Evolutionary conservation across 2,888 invertebrate species (phyloP), one percentile per base, ranked within the genome.

Genomic region (Drosophila picticornis): DNA sequence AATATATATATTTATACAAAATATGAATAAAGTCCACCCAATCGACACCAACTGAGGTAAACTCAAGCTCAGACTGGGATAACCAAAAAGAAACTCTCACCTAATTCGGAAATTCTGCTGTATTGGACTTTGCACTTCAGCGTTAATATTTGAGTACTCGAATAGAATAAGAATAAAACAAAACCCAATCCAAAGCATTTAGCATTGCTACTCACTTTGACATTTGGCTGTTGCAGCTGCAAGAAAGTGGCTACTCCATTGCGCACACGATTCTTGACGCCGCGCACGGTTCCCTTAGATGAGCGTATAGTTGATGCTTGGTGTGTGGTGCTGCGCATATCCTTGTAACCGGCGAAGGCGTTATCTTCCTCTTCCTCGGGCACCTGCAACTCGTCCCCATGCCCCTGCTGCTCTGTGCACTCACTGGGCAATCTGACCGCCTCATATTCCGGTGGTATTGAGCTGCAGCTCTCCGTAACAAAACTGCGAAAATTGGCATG

Each of bases 241-340:
- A 98, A 95, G 94, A 98, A 98, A n/a, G 98, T 98, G 56, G 97
- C 98, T 89, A 99, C 98, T 75, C 98, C 98, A 77, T 98, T 98
- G 81, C 98, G 94, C 67, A 99, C 98, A 84, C 98, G 95, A 94
- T 99, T 98, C 94, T 97, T 98, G 77, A 98, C 97, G 72, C 98
- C 98, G 55, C 98, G 95, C 82, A 99, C 97, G 16, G 98, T 98
- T 56, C 98, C 98, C 92, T 97, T 97, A 63, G 97, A 96, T 94
- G 98, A 98, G 81, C 96, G 95, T 91, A 99, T 98, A 64, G 97
- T 97, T 62, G 96, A 95, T 38, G 43, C 53, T n/a, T 67, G 36
- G 7, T 36, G 43, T 4, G 72, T 25, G 40, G 64, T 34, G 82
- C 95, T 95, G 74, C 95, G 95, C 80, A 95, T 94, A 94, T 97